Conservation (phyloP, 2,113 vertebrate species). For the Excalfactoria chinensis region DNA sequence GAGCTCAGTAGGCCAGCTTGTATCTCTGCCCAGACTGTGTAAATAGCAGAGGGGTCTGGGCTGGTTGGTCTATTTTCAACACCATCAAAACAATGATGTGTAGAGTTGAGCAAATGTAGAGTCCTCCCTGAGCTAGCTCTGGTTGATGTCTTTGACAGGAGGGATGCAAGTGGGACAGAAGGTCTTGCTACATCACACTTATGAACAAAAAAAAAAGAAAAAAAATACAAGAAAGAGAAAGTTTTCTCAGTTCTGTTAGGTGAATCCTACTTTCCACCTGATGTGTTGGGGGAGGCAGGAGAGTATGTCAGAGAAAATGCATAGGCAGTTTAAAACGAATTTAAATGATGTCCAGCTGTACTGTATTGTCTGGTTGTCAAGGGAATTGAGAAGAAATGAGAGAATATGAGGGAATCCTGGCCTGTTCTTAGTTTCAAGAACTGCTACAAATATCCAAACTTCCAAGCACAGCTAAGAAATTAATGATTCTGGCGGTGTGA, state of each 20-base stretch:
- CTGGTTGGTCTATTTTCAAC: neutral
- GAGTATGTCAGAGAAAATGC: neutral
- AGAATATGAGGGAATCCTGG: neutral
- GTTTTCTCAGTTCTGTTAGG: neutral
- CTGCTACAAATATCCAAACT: neutral
- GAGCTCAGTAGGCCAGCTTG: neutral
- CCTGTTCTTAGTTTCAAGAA: neutral
- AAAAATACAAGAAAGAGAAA: neutral
- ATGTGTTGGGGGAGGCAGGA: neutral
- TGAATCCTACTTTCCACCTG: neutral
- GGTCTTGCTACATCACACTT: neutral
- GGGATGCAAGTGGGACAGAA: neutral
- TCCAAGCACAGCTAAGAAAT: neutral
- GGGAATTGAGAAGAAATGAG: constrained; percentile 8
- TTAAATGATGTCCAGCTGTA: constrained; percentile 30
- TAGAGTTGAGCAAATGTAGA: neutral
- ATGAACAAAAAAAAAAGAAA: neutral
- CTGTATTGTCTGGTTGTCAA: neutral
- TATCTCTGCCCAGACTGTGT: neutral
- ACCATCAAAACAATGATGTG: neutral
- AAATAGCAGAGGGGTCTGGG: neutral
- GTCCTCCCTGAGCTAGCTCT: neutral
- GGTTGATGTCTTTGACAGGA: neutral
- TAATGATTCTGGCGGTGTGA: neutral
- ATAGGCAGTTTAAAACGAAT: neutral